Base-by-base conservation (phyloP, 2,888 invertebrate species). In the Polietes domitor region DNA sequence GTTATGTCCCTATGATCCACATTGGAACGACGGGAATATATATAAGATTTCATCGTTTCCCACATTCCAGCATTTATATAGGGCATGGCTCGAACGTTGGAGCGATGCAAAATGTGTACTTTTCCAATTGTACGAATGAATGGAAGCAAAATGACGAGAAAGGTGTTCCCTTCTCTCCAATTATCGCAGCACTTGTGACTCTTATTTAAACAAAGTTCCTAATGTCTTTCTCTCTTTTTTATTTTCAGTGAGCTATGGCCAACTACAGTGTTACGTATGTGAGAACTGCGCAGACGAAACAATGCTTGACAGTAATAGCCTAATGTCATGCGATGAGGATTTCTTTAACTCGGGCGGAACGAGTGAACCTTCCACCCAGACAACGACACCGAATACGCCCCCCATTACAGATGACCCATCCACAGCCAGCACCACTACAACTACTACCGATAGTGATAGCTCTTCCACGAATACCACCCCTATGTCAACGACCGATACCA, bases 241-340 rank as follows among this genome's bases (percentile, higher is more conserved):
- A 1, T 65, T 81, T 85, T 1, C 80, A 90, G 90, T 87, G 21
- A 87, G 86, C 26, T 85, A 86, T 10, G 89, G 41, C 0, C 81
- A 91, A 72, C 79, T 91, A 12, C 85, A 87, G 85, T 92, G 91
- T 84, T 92, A 91, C 82, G 89, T 91, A 6, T 92, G 91, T 81
- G 88, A 91, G 21, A 81, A 91, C 58, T 92, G 92, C 61, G 78
- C 74, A 0, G 83, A 85, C 50, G 73, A 90, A 41, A 86, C 87
- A 6, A 37, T 61, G 3, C 17, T 58, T n/a, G 85, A 82, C 17
- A 72, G 85, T 12, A 89, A 90, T 0, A 89, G 89, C 2, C 47
- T 89, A 19, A 6, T 88, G 77, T 78, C 84, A 53, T 91, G 91
- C 76, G 88, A 91, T 82, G 89, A 85, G 24, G 88, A 86, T 2